Percentiles rank a stretch among this genome's conserved stretches.
phyloP scores from a whole-genome alignment of 37 sponge, comb jelly and placozoan species.

The Mnemiopsis leidyi region DNA sequence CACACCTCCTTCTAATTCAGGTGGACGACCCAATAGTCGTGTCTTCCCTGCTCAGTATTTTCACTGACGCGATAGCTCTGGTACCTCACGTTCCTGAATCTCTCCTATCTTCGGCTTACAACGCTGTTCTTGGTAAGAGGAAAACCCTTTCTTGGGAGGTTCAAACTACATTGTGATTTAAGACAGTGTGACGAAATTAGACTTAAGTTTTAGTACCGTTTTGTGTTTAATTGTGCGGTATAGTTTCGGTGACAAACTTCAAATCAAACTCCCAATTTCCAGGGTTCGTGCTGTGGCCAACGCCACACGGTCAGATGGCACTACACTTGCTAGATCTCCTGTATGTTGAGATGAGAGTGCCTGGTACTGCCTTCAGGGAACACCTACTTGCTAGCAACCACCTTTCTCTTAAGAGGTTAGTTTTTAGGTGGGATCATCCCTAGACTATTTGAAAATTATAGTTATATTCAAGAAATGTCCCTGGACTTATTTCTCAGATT shows the following conservation, averaged over 20 bases:
- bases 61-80: slow-evolving; percentile 33
- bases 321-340: slow-evolving; percentile 42
- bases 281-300: slow-evolving; percentile 54
- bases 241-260: too few relatives aligned
- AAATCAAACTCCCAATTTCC: too few relatives aligned
- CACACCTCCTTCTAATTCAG: too few relatives aligned
- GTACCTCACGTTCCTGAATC: slow-evolving; percentile 63
- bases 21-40: slow-evolving; percentile 27
- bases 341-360: slow-evolving; percentile 39
- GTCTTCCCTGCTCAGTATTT: slow-evolving; percentile 26
- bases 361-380: slow-evolving; percentile 46
- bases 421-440: neutral
- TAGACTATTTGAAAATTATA: too few relatives aligned
- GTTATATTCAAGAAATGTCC: too few relatives aligned
- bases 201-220: too few relatives aligned
- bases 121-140: slow-evolving; percentile 33
- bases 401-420: slow-evolving; percentile 24
- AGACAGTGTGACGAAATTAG: too few relatives aligned
- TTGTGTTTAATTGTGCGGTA: too few relatives aligned
- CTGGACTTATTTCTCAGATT: neutral
- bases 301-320: slow-evolving; percentile 29
- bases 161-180: too few relatives aligned
- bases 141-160: too few relatives aligned
- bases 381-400: slow-evolving; percentile 44
- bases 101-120: slow-evolving; percentile 47